These are phyloP conservation scores for Nasonia vitripennis DNA, from an alignment of 1,140 invertebrate genomes.

Conservation along the genomic window DNA sequence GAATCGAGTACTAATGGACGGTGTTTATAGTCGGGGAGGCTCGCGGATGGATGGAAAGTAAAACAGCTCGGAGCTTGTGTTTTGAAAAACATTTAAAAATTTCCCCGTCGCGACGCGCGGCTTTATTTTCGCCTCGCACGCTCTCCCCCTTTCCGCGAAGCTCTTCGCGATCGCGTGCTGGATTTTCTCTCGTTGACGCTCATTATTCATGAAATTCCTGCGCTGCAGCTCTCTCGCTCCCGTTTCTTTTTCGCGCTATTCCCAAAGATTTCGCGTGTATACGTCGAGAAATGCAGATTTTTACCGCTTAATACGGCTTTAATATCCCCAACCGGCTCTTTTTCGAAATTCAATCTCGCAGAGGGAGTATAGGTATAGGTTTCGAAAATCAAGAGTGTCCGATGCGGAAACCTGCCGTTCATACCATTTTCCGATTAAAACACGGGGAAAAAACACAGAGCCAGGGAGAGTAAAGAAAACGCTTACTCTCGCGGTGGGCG, in stretches of 20 bases:
- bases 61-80: too few relatives aligned
- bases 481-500: not conserved
- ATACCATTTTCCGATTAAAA: too few relatives aligned
- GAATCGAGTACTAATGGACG: too few relatives aligned
- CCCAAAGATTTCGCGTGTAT: not conserved
- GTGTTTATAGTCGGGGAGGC: too few relatives aligned
- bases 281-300: not conserved
- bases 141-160: not conserved
- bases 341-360: not conserved
- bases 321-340: too few relatives aligned
- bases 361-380: too few relatives aligned
- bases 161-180: not conserved
- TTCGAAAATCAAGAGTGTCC: too few relatives aligned
- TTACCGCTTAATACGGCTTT: too few relatives aligned
- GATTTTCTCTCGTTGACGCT: not conserved
- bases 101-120: not conserved
- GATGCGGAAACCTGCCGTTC: too few relatives aligned
- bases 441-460: too few relatives aligned
- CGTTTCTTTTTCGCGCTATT: not conserved
- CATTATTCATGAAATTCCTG: not conserved
- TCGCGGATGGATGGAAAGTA: too few relatives aligned
- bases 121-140: not conserved
- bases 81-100: not conserved
- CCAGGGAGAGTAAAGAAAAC: not conserved
- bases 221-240: too few relatives aligned